Base-by-base conservation (phyloP, 2,113 vertebrate genomes). In the Heliornis fulica region DNA sequence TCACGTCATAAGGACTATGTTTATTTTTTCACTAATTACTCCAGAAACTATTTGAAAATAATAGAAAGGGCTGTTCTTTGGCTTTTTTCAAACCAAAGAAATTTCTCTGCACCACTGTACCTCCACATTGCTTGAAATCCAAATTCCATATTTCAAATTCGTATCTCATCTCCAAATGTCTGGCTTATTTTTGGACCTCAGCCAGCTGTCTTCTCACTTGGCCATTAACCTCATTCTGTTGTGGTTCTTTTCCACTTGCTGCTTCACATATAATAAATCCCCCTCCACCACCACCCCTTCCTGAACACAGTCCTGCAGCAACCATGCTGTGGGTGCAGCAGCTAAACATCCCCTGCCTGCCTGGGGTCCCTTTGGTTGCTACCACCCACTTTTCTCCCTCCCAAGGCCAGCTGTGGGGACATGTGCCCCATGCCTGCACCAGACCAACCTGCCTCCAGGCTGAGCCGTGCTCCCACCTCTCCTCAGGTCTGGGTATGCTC, bases 311-410 rank as follows among this genome's bases (percentile, higher is more conserved):
- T 43, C 28, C 57, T 5, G 0, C 66, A 71, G 57, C 11, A 78
- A 43, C 15, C 1, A 1, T 17, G 53, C 43, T 50, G 41, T 21
- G 43, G 34, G 13, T 41, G 69, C 87, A 87, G 65, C n/a, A 82
- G 23, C 17, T 5, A 32, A 10, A 18, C 41, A 36, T 14, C 13
- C n/a, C 51, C 25, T 50, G 20, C 20, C 36, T 53, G 11, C 26
- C 56, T 56, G 45, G 28, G 36, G 25, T 59, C 59, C 51, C 43
- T 59, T 51, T 2, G 2, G 5, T 57, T 56, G 38, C 19, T 40
- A 13, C 19, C 1, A 0, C 13, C 23, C 23, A 34, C 23, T 36
- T 56, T 71, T 60, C 36, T 56, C 36, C 32, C 2, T 46, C 23
- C 38, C 34, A 76, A 85, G 31, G 54, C 19, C 54, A 78, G 53